A percentile compares a stretch with the other conserved stretches of the same genome.
phyloP scores from a whole-genome alignment of 2,113 vertebrate species.

The Bufo bufo region DNA sequence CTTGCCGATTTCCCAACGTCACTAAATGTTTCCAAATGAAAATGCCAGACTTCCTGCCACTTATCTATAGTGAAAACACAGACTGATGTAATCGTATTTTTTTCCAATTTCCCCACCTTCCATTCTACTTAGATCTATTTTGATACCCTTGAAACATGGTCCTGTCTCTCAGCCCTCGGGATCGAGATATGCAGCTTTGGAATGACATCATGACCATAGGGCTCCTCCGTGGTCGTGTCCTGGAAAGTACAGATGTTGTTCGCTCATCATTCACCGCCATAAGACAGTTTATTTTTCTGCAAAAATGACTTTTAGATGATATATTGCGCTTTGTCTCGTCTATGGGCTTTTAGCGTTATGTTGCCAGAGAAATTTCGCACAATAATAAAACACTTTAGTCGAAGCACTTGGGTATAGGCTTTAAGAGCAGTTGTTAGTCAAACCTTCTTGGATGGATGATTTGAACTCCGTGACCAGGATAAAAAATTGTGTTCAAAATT shows the following conservation, averaged over 20 bases:
- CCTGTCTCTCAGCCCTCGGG: neutral
- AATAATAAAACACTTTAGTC: neutral
- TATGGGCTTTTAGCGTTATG: neutral
- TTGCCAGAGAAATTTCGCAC: neutral
- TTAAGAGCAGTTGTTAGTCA: neutral
- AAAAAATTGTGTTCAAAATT: too few species aligned
- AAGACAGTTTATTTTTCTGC: neutral
- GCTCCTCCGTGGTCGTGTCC: neutral
- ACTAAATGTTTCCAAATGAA: constrained; percentile 48
- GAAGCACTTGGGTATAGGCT: neutral
- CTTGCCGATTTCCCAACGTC: neutral
- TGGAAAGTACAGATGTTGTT: constrained; percentile 13
- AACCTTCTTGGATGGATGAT: neutral
- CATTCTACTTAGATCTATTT: constrained; percentile 21
- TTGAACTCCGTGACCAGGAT: too few species aligned
- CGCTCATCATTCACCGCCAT: neutral
- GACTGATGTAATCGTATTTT: neutral
- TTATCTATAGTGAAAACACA: constrained; percentile 40
- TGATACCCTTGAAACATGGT: constrained; percentile 28
- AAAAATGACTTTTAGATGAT: neutral
- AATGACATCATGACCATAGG: constrained; percentile 19
- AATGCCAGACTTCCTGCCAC: constrained; percentile 46
- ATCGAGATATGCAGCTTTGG: neutral
- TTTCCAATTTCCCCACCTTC: constrained; percentile 17
- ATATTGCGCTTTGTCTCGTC: neutral